Base-by-base conservation (phyloP, 2,888 invertebrate genomes). In the Euplagia quadripunctaria region DNA sequence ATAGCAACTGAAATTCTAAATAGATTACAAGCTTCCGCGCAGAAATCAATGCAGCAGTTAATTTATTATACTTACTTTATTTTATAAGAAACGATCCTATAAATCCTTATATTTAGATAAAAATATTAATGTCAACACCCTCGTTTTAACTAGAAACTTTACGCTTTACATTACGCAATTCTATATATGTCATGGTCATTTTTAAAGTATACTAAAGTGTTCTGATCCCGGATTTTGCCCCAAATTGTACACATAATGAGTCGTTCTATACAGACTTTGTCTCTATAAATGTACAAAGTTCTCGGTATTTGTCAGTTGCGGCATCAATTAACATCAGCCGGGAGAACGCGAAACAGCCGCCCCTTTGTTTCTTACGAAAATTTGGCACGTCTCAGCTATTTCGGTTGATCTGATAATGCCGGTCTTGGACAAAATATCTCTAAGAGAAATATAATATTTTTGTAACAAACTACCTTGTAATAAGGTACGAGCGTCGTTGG, bases 331-430 rank as follows among this genome's bases (percentile, higher is more conserved):
- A 90, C 88, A 90, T 87, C 80, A 82, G 81, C 83, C 81, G 84
- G 82, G 83, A 83, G 86, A 87, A 86, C 87, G 87, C 81, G 79
- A 87, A 87, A 91, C 90, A 91, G 88, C 77, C 83, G 84, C 78
- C 80, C 87, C 92, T 92, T 94, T 93, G 93, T 93, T 90, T 87
- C 86, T 88, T 83, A 84, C 82, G 76, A 87, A 89, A 91, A 89
- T 92, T 94, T 91, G 92, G 92, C 93, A 93, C 93, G 93, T 91
- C 86, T 85, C 83, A 79, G 87, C 91, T 87, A 91, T 93, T 90
- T 89, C 87, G 79, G 88, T 85, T 79, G 85, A 91, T 91, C 90
- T 86, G 92, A 93, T 92, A 87, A 88, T 82, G 71, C 73, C 79
- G 79, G 75, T 71, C 79, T 77, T 68, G 65, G 73, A 72, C 71